Base-by-base conservation (phyloP, 2,888 invertebrate genomes). In the Drepanosiphum platanoidis region DNA sequence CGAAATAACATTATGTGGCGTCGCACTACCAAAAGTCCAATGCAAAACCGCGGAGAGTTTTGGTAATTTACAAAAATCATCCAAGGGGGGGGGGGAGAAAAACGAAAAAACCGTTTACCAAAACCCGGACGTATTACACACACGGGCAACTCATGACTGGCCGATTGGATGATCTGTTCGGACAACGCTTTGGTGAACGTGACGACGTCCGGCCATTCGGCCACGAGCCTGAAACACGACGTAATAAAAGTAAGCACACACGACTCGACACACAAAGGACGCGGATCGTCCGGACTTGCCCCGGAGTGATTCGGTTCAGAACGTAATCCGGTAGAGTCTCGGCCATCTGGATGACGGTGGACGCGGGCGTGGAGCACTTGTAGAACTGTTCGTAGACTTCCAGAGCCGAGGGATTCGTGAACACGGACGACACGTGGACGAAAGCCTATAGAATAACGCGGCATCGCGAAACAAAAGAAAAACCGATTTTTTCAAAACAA, bases 311-410 rank as follows among this genome's bases (percentile, higher is more conserved):
- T 34, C 27, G 18, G 36, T 83, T 52, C 46, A 83, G 18, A 13
- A 75, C 22, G 36, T 75, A 46, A 52, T 75, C 75, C 8, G 83
- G 83, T 27, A 83, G 27, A 0, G 74, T 75, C 36, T 83, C 83
- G 13, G n/a, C 75, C 83, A 83, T 83, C 7, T 83, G 66, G 22
- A 83, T 75, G 0, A 75, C 8, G 1, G 75, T 75, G 1, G 46
- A 64, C 8, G 64, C 34, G 1, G 75, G 52, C 52, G 75, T 30
- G 27, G 83, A n/a, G 2, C 27, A 83, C 8, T 74, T 66, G 68
- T 83, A 83, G 34, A 83, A 83, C 13, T 83, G 75, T 52, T 83
- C 83, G 5, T 83, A 46, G 9, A 83, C 46, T n/a, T 83, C 46
- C 34, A 36, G 64, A 13, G 75, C 13, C 0, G 74, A 42, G 8